These are phyloP conservation scores for Dipodomys stephensi DNA, from an alignment of 2,113 vertebrate species.

Conservation along the genomic window DNA sequence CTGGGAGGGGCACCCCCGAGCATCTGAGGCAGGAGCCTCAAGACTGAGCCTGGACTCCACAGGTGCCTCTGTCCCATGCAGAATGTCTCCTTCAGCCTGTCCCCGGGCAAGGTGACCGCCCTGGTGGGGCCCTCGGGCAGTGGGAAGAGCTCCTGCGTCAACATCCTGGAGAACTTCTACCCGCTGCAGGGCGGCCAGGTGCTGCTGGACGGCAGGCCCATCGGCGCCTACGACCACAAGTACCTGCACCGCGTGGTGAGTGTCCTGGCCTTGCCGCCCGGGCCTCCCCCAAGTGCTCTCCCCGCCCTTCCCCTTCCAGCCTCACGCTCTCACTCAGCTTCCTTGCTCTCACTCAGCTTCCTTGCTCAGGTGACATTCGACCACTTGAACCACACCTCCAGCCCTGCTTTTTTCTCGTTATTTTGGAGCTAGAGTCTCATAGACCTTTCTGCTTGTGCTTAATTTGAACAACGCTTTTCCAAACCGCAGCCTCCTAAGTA, in stretches of 20 bases:
- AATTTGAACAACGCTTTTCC: not conserved
- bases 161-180: conserved; percentile 97
- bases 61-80: conserved; percentile 68
- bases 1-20: too few species aligned
- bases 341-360: too few species aligned
- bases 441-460: not conserved
- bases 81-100: conserved; percentile 94
- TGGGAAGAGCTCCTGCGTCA: conserved; percentile 97
- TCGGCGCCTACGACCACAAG: conserved; percentile 91
- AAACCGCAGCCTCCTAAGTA: not conserved
- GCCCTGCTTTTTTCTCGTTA: too few species aligned
- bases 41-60: not conserved
- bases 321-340: not conserved
- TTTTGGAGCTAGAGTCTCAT: too few species aligned
- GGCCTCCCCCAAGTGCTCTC: rapidly evolving
- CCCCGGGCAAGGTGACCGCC: conserved; percentile 93
- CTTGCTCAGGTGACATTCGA: too few species aligned
- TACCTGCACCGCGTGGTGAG: conserved; percentile 96
- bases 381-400: too few species aligned
- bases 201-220: conserved; percentile 93
- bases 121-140: conserved; percentile 97
- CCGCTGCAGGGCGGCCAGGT: conserved; percentile 92
- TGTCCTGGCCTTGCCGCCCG: not conserved
- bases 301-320: not conserved
- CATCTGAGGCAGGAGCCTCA: too few species aligned